Percentiles rank a stretch among this genome's conserved stretches.
These are phyloP conservation scores for Alethe diademata DNA, from an alignment of 2,113 vertebrate species.

Conservation along the genomic window DNA sequence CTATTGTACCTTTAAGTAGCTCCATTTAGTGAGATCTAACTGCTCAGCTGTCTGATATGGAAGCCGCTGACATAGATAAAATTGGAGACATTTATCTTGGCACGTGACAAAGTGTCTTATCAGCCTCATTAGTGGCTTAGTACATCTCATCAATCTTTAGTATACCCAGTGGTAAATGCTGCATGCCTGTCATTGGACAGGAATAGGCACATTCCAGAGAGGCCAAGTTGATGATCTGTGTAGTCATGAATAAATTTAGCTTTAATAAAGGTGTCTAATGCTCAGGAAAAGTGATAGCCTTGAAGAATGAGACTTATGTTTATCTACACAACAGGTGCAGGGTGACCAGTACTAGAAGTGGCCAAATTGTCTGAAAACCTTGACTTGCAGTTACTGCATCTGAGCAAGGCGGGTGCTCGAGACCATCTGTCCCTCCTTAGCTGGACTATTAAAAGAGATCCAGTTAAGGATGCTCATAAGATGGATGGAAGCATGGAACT, in stretches of 20 bases:
- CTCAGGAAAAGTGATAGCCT: conserved; percentile 41
- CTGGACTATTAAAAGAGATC: background rate
- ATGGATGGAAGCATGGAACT: background rate
- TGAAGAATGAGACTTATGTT: conserved; percentile 41
- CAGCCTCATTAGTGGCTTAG: conserved; percentile 62
- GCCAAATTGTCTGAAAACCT: background rate
- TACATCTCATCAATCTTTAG: conserved; percentile 58
- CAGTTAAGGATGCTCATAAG: background rate
- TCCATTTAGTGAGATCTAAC: conserved; percentile 22
- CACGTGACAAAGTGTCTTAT: conserved; percentile 60
- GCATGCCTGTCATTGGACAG: conserved; percentile 33
- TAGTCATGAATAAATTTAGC: conserved; percentile 60
- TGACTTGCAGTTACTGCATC: background rate
- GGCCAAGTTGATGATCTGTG: conserved; percentile 55
- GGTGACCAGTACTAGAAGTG: background rate
- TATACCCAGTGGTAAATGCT: conserved; percentile 42
- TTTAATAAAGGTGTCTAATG: conserved; percentile 63
- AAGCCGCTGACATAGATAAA: conserved; percentile 49
- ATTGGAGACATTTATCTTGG: conserved; percentile 59
- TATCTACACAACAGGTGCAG: conserved; percentile 56
- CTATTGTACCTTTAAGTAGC: conserved; percentile 16
- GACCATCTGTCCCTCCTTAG: conserved; percentile 2
- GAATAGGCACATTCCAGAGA: conserved; percentile 45
- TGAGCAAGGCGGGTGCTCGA: background rate
- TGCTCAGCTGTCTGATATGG: conserved; percentile 30